Base-by-base conservation (phyloP, 2,888 invertebrate species). In the Acronicta leporina region DNA sequence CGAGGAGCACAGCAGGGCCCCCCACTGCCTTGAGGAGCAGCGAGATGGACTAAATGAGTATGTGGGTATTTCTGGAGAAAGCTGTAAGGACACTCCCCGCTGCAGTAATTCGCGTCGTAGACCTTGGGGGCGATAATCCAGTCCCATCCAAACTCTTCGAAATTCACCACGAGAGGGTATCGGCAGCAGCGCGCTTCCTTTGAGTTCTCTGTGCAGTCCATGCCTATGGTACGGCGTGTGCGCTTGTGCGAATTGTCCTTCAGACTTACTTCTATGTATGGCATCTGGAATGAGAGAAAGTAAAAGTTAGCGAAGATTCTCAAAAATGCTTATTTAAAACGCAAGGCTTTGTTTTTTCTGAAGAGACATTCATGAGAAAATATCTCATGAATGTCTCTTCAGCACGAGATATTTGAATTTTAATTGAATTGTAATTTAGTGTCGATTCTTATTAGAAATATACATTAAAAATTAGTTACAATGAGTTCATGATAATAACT, bases 101-200 rank as follows among this genome's bases (percentile, higher is more conserved):
- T 96, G 94, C 99, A 99, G 94, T 99, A 99, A 92, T 98, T 98
- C 8, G 99, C 99, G 83, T 98, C 97, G 94, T 99, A 99, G 64
- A 96, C 95, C 82, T 98, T 98, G 0, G 99, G 99, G 0, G 99
- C 99, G 62, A 99, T 98, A 81, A 99, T 98, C 97, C 99, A 99
- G 86, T 99, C 98, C 98, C 99, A 99, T 27, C 99, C 99, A 86
- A 99, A 98, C 84, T 97, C 96, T 77, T 97, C 97, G 88, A 99
- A 99, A 94, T 99, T 98, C 14, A 99, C 98, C 13, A 96, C 96
- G 44, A 99, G 95, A 0, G 99, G 98, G 90, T 98, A 99, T 5
- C 99, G 96, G 86, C 99, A 99, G 92, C 99, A 99, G 46, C 98
- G 95, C 30, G 96, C 96, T 83, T 98, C 98, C 75, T 96, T 95